Evolutionary conservation across 2,113 vertebrate species (phyloP).

Genomic region (Azemiops feae): DNA sequence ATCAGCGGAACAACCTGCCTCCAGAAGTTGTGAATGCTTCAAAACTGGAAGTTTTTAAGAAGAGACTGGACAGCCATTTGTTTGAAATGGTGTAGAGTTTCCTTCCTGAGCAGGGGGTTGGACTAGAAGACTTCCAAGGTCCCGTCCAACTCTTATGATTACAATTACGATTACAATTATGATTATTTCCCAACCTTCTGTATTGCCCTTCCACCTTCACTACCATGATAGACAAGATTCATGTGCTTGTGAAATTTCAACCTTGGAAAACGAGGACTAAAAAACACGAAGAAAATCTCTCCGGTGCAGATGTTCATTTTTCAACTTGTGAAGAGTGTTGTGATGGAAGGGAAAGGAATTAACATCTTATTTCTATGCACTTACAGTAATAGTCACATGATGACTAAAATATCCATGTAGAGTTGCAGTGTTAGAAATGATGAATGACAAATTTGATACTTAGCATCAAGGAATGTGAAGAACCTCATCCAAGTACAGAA

Average conservation of each 20-base stretch:
- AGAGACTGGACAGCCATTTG: too few species aligned
- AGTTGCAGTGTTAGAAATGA: not conserved
- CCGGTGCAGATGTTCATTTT: not conserved
- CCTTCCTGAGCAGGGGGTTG: too few species aligned
- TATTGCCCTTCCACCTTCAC: not conserved
- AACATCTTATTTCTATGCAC: not conserved
- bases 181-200: not conserved
- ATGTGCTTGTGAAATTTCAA: not conserved
- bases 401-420: not conserved
- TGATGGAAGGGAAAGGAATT: not conserved
- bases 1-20: too few species aligned
- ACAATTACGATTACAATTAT: too few species aligned
- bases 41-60: too few species aligned
- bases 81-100: too few species aligned
- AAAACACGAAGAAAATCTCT: not conserved
- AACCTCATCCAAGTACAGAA: not conserved
- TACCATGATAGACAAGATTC: not conserved
- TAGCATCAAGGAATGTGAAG: not conserved
- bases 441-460: not conserved
- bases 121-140: too few species aligned
- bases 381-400: not conserved
- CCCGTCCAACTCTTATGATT: too few species aligned
- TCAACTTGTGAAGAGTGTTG: not conserved
- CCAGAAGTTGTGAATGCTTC: too few species aligned
- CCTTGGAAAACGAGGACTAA: not conserved